phyloP scores from a whole-genome alignment of 2,113 vertebrate species.

The Petaurus breviceps region DNA sequence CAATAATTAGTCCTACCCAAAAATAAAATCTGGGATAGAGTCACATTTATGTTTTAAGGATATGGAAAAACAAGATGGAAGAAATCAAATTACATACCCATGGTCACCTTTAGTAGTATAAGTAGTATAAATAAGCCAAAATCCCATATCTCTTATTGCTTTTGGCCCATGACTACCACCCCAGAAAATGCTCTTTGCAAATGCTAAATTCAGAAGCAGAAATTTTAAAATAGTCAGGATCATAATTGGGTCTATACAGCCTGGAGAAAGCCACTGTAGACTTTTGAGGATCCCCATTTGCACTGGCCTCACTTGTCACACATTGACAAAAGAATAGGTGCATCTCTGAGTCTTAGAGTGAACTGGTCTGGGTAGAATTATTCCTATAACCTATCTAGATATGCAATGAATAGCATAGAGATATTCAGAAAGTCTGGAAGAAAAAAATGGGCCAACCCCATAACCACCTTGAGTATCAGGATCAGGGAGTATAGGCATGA shows the following conservation, averaged over 20 bases:
- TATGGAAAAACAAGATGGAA: background rate
- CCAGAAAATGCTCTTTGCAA: conserved; percentile 13
- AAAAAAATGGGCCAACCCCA: background rate
- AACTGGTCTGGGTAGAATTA: background rate
- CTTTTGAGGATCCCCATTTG: background rate
- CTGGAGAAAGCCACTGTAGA: background rate
- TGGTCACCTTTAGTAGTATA: background rate
- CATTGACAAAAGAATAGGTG: background rate
- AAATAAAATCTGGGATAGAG: conserved; percentile 41
- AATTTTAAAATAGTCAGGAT: conserved; percentile 10
- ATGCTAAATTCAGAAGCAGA: background rate
- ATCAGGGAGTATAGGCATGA: background rate
- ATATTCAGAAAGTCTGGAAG: background rate
- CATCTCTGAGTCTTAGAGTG: background rate
- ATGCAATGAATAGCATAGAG: background rate
- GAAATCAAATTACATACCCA: background rate
- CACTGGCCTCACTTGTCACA: background rate
- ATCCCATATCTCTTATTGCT: background rate
- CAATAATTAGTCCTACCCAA: conserved; percentile 26
- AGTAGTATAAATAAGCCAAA: background rate
- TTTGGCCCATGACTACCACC: background rate
- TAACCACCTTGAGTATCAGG: conserved; percentile 4
- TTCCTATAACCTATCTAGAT: background rate
- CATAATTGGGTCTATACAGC: conserved; percentile 10
- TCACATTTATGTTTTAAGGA: conserved; percentile 19